These are phyloP conservation scores for Limulus polyphemus DNA, from an alignment of 2,888 invertebrate genomes.

Conservation along the genomic window DNA sequence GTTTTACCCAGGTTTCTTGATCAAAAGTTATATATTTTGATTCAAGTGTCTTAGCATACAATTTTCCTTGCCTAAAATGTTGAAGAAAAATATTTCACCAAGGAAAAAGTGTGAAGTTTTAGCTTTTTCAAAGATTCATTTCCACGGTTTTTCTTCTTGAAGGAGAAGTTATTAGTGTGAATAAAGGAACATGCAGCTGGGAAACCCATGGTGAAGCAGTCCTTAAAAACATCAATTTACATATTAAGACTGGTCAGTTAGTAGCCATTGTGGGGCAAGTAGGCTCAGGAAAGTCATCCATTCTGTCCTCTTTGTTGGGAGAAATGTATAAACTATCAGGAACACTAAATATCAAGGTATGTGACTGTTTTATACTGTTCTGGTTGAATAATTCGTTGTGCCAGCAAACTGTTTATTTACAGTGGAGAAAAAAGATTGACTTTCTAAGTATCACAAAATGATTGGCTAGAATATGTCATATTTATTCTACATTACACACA, in stretches of 20 bases:
- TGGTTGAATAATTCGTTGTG: too few relatives aligned
- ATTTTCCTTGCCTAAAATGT: too few relatives aligned
- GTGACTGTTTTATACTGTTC: not conserved
- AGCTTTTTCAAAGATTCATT: not conserved
- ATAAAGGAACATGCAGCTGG: conserved; percentile 82
- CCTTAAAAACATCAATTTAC: not conserved
- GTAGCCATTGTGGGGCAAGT: conserved; percentile 10
- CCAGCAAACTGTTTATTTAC: too few relatives aligned
- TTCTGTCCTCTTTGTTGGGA: conserved; percentile 13
- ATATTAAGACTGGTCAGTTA: not conserved
- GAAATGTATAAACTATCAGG: conserved; percentile 14
- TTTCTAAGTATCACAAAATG: too few relatives aligned
- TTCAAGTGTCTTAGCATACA: too few relatives aligned
- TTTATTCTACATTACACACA: too few relatives aligned
- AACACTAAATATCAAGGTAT: conserved; percentile 9
- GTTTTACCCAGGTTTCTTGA: too few relatives aligned
- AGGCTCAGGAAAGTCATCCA: conserved; percentile 14
- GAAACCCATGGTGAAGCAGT: not conserved
- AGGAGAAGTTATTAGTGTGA: conserved; percentile 59
- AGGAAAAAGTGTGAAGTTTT: too few relatives aligned
- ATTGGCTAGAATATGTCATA: too few relatives aligned
- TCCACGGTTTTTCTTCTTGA: not conserved
- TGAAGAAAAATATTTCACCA: too few relatives aligned
- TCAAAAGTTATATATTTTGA: too few relatives aligned
- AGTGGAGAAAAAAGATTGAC: too few relatives aligned